phyloP scores from a whole-genome alignment of 2,113 vertebrate genomes.

The Macquaria australasica region DNA sequence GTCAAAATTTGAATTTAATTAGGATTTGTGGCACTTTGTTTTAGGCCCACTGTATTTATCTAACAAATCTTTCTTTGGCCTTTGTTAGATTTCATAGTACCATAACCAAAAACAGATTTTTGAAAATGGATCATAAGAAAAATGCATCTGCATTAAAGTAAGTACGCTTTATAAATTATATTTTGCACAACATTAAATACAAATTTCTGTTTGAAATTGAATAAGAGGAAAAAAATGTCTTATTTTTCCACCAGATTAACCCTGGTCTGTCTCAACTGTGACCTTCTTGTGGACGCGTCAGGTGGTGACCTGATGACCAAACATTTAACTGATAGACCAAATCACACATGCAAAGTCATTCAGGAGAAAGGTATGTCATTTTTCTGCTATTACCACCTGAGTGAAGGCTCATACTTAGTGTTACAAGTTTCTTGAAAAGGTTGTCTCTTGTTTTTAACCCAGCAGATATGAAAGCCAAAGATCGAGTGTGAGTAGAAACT shows the following conservation, averaged over 20 bases:
- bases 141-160: conserved; percentile 59
- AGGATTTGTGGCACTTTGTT: background rate
- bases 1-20: background rate
- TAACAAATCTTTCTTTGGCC: background rate
- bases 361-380: conserved; percentile 87
- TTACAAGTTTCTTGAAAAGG: conserved; percentile 39
- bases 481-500: conserved; percentile 73
- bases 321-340: conserved; percentile 89
- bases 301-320: conserved; percentile 92
- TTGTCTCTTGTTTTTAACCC: conserved; percentile 59
- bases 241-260: conserved; percentile 82
- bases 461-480: conserved; percentile 70
- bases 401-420: background rate
- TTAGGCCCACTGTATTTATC: background rate
- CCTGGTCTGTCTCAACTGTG: conserved; percentile 94
- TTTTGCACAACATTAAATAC: background rate
- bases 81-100: conserved; percentile 91
- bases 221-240: fast-evolving
- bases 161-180: background rate
- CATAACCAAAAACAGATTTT: conserved; percentile 88
- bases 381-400: background rate
- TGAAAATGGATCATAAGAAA: conserved; percentile 82
- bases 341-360: conserved; percentile 92
- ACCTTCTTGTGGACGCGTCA: conserved; percentile 89
- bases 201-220: conserved; percentile 1